A percentile compares a stretch with the other conserved stretches of the same genome.
phyloP scores from a whole-genome alignment of 1,140 invertebrate genomes.

The Nilaparvata lugens region DNA sequence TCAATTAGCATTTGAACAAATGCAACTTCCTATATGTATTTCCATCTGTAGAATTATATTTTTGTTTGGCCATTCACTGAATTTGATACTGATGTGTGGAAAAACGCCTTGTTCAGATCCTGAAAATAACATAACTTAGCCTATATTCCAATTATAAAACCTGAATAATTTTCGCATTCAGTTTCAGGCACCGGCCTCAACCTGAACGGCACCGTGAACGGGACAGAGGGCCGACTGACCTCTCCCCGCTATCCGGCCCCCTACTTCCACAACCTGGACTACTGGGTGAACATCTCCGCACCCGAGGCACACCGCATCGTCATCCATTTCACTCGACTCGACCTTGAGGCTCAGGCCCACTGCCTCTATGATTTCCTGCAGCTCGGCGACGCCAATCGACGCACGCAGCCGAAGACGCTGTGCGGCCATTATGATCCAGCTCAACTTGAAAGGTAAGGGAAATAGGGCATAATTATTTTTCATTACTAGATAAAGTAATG shows the following conservation, averaged over 20 bases:
- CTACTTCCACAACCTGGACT: slow-evolving; percentile 59
- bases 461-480: too few relatives aligned
- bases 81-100: too few relatives aligned
- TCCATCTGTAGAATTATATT: too few relatives aligned
- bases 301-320: slow-evolving; percentile 51
- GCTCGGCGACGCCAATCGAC: slow-evolving; percentile 26
- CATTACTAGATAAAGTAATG: background rate
- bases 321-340: slow-evolving; percentile 52
- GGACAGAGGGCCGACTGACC: slow-evolving; percentile 42
- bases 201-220: slow-evolving; percentile 41
- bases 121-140: too few relatives aligned
- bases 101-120: too few relatives aligned
- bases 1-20: too few relatives aligned
- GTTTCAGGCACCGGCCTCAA: slow-evolving; percentile 35
- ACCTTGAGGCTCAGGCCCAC: slow-evolving; percentile 60
- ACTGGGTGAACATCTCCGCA: slow-evolving; percentile 47
- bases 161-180: too few relatives aligned
- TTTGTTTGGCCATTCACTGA: too few relatives aligned
- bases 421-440: slow-evolving; percentile 42
- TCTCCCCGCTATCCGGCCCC: slow-evolving; percentile 53
- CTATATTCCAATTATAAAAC: too few relatives aligned
- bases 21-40: too few relatives aligned
- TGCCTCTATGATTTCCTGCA: slow-evolving; percentile 69
- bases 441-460: slow-evolving; percentile 21
- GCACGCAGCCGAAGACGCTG: slow-evolving; percentile 10